Evolutionary conservation across 2,797 vertebrate species (phyloP).

Genomic region (Phrynocephalus guinanensis): DNA sequence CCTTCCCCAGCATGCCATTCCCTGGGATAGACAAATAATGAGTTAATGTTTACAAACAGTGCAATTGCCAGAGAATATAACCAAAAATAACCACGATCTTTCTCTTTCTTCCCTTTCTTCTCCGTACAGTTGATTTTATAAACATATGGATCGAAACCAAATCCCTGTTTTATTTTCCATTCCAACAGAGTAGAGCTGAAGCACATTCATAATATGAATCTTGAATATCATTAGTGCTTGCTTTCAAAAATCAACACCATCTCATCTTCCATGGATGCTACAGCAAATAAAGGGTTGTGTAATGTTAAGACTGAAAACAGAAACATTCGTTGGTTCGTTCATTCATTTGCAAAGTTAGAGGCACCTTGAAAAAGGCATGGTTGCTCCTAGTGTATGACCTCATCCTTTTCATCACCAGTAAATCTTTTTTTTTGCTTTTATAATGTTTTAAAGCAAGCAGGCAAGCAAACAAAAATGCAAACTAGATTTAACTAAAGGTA

Average conservation of each 20-base stretch:
- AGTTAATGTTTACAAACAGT: slow-evolving; percentile 79
- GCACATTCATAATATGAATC: not conserved
- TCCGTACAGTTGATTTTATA: not conserved
- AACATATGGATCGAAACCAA: slow-evolving; percentile 22
- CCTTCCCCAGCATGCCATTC: slow-evolving; percentile 76
- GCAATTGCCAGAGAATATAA: slow-evolving; percentile 57
- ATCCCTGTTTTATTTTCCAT: not conserved
- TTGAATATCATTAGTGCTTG: slow-evolving; percentile 33
- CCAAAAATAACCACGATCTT: slow-evolving; percentile 29
- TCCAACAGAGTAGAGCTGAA: slow-evolving; percentile 15
- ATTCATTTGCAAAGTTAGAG: not conserved
- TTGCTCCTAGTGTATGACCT: not conserved
- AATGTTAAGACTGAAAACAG: slow-evolving; percentile 16
- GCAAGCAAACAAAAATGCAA: not conserved
- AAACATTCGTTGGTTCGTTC: not conserved
- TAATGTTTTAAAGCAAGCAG: not conserved
- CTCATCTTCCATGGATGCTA: slow-evolving; percentile 44
- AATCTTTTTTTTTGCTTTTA: not conserved
- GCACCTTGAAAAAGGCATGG: not conserved
- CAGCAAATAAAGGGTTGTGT: not conserved
- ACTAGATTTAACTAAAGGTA: not conserved
- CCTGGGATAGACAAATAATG: slow-evolving; percentile 77
- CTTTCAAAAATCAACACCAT: slow-evolving; percentile 48
- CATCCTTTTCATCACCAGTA: not conserved
- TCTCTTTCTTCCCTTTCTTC: not conserved